A percentile compares a stretch with the other conserved stretches of the same genome.
phyloP scores from a whole-genome alignment of 2,888 invertebrate genomes.

The Frankliniella fusca region DNA sequence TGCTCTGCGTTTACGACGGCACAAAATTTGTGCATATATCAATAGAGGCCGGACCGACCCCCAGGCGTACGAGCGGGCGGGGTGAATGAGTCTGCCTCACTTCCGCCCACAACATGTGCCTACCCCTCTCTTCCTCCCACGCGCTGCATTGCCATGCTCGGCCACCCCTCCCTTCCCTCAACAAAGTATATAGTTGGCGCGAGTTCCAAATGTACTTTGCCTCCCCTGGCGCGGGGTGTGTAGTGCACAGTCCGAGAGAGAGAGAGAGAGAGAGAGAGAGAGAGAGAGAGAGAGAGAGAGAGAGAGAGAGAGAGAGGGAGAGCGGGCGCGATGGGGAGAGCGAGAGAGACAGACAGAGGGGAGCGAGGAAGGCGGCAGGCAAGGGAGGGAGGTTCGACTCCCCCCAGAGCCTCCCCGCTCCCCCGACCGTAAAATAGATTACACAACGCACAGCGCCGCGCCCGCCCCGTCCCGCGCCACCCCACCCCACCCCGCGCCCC shows the following conservation, averaged over 20 bases:
- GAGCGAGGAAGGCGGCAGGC: background rate
- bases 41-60: background rate
- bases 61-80: background rate
- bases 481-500: background rate
- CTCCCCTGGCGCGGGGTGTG: background rate
- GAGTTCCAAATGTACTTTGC: slow-evolving; percentile 6
- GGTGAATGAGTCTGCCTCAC: background rate
- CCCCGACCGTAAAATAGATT: slow-evolving; percentile 26
- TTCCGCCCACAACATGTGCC: background rate
- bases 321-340: background rate
- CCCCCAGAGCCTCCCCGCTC: background rate
- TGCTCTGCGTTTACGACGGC: background rate
- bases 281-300: background rate
- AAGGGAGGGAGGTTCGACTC: background rate
- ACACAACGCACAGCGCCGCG: slow-evolving; percentile 3
- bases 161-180: background rate
- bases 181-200: background rate
- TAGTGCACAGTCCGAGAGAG: background rate
- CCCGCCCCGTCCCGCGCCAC: background rate
- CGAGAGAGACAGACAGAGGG: too few relatives aligned
- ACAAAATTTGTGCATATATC: background rate
- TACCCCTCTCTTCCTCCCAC: background rate
- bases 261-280: background rate
- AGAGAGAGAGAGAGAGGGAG: background rate
- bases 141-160: background rate